phyloP scores from a whole-genome alignment of 2,113 vertebrate genomes.

The Pedionomus torquatus region DNA sequence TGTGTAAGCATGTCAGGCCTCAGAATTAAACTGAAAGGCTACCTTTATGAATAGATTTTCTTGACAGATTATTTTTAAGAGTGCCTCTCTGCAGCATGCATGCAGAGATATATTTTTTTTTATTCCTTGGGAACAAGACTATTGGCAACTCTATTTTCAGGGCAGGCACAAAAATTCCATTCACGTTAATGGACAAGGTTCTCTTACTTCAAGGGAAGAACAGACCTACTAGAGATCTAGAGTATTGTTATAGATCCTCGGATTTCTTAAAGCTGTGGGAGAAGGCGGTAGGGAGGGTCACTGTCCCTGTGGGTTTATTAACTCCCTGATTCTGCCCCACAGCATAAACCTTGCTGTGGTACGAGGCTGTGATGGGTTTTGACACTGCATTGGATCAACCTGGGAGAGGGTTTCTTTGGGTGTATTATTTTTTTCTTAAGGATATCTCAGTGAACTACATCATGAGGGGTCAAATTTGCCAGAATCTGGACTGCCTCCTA shows the following conservation, averaged over 20 bases:
- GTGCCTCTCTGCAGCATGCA: background rate
- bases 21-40: background rate
- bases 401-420: background rate
- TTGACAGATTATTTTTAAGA: background rate
- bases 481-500: slow-evolving; percentile 1
- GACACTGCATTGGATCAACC: background rate
- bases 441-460: background rate
- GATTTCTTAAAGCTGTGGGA: background rate
- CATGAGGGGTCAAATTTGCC: background rate
- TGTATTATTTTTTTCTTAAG: background rate
- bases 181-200: background rate
- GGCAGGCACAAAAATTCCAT: background rate
- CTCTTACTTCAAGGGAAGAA: background rate
- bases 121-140: background rate
- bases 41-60: background rate
- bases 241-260: background rate
- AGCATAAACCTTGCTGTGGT: background rate
- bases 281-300: background rate
- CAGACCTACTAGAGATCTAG: background rate
- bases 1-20: background rate
- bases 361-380: background rate
- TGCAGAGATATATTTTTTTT: background rate
- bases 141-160: background rate
- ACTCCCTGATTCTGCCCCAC: background rate
- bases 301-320: background rate